Base-by-base conservation (phyloP, 1,140 invertebrate genomes). In the Goniozus legneri region DNA sequence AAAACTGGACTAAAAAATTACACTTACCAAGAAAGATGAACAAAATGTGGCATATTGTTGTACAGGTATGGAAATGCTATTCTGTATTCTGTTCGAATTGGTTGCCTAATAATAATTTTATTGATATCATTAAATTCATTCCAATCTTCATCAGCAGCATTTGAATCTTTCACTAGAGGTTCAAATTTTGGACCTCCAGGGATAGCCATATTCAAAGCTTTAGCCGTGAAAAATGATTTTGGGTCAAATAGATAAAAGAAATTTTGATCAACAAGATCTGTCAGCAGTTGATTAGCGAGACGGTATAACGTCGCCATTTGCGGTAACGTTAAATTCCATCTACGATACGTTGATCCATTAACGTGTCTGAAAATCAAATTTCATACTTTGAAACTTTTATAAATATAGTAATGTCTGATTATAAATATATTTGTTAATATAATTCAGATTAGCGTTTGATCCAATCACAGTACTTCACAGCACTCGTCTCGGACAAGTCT, bases 121-220 rank as follows among this genome's bases (percentile, higher is more conserved):
- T 99, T 99, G 41, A 99, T 99, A 68, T 99, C 97, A 79, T 99
- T 99, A 65, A 99, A 99, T 76, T 99, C 97, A 79, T 99, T 99
- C 97, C 97, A 99, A 76, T 99, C 97, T 81, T 99, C 97, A 80
- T 99, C 97, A 10, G 88, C 92, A 51, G 91, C 86, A 69, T 95
- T 96, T 55, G 91, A 89, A 77, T 99, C 97, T 68, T 99, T 99
- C 0, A 99, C 95, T 1, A 99, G 73, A 0, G 97, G 97, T 74
- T 99, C 97, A 81, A 99, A 99, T 75, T 99, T 99, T 0, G 97
- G 97, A 3, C 97, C 97, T 51, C 97, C 97, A 19, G 97, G 97
- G 62, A 99, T 98, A n/a, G 97, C 97, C 89, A 99, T 95, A 67
- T 99, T 99, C 12, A 99, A 76, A 8, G 97, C 97, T 77, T 99